Conservation (phyloP, 2,888 invertebrate genomes). For the Cetonia aurata region DNA sequence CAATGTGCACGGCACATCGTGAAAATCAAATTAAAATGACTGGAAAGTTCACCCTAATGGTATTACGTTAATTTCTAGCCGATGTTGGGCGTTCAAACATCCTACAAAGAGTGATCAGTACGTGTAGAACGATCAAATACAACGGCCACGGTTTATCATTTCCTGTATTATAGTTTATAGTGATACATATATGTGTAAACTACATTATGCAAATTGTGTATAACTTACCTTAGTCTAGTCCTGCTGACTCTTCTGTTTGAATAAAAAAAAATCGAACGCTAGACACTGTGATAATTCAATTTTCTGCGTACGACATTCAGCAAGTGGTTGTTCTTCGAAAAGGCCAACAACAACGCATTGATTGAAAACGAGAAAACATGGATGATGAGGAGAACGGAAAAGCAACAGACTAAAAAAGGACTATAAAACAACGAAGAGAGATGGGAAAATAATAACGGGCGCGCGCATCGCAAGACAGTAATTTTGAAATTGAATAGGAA, state of each 20-base stretch:
- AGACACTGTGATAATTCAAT: slow-evolving; percentile 37
- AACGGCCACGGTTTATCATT: slow-evolving; percentile 27
- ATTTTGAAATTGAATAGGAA: slow-evolving; percentile 12
- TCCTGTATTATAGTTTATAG: slow-evolving; percentile 17
- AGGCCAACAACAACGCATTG: slow-evolving; percentile 52
- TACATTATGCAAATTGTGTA: slow-evolving; percentile 22
- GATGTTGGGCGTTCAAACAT: background rate
- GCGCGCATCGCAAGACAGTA: slow-evolving; percentile 52
- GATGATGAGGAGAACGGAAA: slow-evolving; percentile 42
- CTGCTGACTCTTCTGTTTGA: background rate
- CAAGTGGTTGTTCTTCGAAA: slow-evolving; percentile 58
- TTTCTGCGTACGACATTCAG: slow-evolving; percentile 53
- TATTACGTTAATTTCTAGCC: background rate
- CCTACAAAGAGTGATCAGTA: background rate
- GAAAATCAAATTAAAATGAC: slow-evolving; percentile 33
- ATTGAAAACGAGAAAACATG: slow-evolving; percentile 50
- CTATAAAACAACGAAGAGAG: slow-evolving; percentile 48
- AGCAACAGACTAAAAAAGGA: slow-evolving; percentile 49
- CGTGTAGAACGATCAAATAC: slow-evolving; percentile 1
- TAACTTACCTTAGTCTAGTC: slow-evolving; percentile 27
- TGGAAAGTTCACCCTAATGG: slow-evolving; percentile 3
- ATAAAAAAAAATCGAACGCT: slow-evolving; percentile 6
- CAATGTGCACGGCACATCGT: slow-evolving; percentile 4
- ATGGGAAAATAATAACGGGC: slow-evolving; percentile 55
- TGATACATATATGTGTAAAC: slow-evolving; percentile 17